A percentile compares a stretch with the other conserved stretches of the same genome.
phyloP scores from a whole-genome alignment of 2,113 vertebrate species.

The Psophia crepitans region DNA sequence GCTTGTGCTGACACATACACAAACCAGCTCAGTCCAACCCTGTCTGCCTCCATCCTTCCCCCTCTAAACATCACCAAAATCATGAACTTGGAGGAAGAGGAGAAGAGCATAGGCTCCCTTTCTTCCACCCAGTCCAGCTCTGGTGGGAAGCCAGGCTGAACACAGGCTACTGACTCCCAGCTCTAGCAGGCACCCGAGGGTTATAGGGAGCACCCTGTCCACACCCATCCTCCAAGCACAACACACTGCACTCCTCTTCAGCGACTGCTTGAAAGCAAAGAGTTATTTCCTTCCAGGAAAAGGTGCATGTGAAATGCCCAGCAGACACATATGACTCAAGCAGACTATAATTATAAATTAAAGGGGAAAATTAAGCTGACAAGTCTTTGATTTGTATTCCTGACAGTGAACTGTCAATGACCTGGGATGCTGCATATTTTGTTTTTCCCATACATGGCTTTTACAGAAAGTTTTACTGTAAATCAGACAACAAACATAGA shows the following conservation, averaged over 20 bases:
- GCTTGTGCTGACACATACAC: background rate
- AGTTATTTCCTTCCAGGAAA: background rate
- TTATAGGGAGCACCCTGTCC: background rate
- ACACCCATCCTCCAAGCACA: background rate
- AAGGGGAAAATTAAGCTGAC: background rate
- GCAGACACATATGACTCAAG: background rate
- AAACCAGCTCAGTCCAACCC: background rate
- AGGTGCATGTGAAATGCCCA: background rate
- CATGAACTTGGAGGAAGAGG: background rate
- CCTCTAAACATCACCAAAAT: background rate
- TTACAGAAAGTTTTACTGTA: background rate
- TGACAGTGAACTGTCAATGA: background rate
- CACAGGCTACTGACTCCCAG: background rate
- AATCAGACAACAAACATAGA: background rate
- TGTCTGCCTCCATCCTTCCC: background rate
- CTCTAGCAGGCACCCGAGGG: rapidly evolving
- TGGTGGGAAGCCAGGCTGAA: background rate
- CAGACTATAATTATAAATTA: background rate
- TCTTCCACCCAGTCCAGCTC: background rate
- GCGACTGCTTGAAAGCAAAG: background rate
- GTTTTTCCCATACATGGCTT: rapidly evolving
- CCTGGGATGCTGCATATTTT: background rate
- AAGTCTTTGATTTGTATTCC: background rate
- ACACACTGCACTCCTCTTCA: background rate
- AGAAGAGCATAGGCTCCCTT: background rate